Evolutionary conservation across 2,888 invertebrate species (phyloP), one percentile per base, ranked within the genome.

Genomic region (Netelia virgata): DNA sequence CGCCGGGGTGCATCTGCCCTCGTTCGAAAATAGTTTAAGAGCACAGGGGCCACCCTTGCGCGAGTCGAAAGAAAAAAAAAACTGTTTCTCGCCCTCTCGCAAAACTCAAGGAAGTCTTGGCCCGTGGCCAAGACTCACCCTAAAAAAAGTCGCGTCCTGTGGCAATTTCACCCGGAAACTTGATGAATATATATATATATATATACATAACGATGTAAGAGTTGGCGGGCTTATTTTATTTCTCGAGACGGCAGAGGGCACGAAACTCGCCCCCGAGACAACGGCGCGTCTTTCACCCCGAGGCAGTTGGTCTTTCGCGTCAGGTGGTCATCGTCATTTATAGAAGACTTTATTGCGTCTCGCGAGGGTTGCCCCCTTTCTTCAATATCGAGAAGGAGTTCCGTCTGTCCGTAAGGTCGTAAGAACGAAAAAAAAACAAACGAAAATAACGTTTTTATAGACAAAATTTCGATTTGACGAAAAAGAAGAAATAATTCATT

Each of bases 261-360:
- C 66, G 57, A 66, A 83, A 82, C 43, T 87, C 88, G 86, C 83
- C 81, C 83, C 88, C 83, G 88, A 91, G 90, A 89, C 91, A 91
- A 92, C 91, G 90, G 92, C 86, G 63, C 55, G 23, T 72, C 55
- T 66, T 61, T 69, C 43, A 63, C 86, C 87, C 89, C 83, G 76
- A 88, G 88, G 89, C 92, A 92, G 92, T 92, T 92, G 92, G 79
- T 64, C 28, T 55, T 85, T 80, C 3, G 89, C 91, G 92, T 92
- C 92, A 92, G 92, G 91, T 92, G 92, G 92, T 83, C 77, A 83
- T 89, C 90, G 90, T 88, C 87, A 87, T 89, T 87, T 82, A 83
- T 87, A 89, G 87, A 85, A 84, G 69, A 68, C 69, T 28, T 28
- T 55, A 74, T 63, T 28, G 28, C 28, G 59, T 68, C 36, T 57